Evolutionary conservation across 2,888 invertebrate species (phyloP).

Genomic region (Achlya flavicornis): DNA sequence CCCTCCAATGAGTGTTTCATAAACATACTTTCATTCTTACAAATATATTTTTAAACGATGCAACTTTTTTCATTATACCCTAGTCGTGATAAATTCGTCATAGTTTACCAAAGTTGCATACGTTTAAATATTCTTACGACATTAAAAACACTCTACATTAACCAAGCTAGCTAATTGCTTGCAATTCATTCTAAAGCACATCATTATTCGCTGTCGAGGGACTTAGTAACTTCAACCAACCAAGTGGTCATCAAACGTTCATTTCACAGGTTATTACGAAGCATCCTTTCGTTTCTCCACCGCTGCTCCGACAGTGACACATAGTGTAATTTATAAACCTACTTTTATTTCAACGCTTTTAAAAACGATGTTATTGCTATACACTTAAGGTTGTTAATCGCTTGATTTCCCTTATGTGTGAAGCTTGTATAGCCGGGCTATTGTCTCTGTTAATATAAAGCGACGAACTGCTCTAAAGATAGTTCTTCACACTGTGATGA

Average conservation of each 20-base stretch:
- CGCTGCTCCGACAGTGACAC: slow-evolving; percentile 69
- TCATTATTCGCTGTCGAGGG: slow-evolving; percentile 40
- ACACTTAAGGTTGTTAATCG: slow-evolving; percentile 47
- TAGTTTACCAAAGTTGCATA: background rate
- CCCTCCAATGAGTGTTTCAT: too few relatives aligned
- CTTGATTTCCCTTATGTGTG: slow-evolving; percentile 21
- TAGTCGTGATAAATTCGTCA: too few relatives aligned
- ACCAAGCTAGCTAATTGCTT: slow-evolving; percentile 41
- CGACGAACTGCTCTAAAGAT: slow-evolving; percentile 56
- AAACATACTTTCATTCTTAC: too few relatives aligned
- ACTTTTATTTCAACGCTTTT: slow-evolving; percentile 43
- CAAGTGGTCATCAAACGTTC: slow-evolving; percentile 69
- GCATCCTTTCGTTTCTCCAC: slow-evolving; percentile 57
- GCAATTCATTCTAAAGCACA: slow-evolving; percentile 42
- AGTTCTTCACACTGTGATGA: slow-evolving; percentile 56
- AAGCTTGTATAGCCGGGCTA: slow-evolving; percentile 39
- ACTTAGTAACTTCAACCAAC: slow-evolving; percentile 44
- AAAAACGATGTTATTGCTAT: slow-evolving; percentile 36
- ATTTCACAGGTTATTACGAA: slow-evolving; percentile 75
- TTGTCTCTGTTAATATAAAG: slow-evolving; percentile 71
- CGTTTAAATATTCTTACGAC: background rate
- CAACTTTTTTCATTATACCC: too few relatives aligned
- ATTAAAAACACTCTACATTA: slow-evolving; percentile 21
- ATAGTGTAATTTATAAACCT: slow-evolving; percentile 72
- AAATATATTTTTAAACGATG: too few relatives aligned